Evolutionary conservation across 2,797 vertebrate species (phyloP), one percentile per base, ranked within the genome.

Genomic region (Gymnoscopelus braueri): DNA sequence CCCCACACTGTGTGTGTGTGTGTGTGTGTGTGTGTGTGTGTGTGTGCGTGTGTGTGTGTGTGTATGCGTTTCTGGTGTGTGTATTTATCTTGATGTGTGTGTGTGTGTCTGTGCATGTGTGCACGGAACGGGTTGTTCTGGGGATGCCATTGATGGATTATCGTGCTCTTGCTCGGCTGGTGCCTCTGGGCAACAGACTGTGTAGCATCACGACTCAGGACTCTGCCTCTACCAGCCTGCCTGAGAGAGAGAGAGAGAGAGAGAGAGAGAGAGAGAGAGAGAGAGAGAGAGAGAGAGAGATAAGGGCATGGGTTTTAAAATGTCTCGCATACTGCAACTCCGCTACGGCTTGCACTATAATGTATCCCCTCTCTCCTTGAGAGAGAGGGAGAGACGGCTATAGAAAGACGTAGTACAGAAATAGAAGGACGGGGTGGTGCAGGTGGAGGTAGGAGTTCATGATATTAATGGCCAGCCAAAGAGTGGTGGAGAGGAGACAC

Each of bases 101-200:
- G 0, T 12, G 11, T 14, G 11, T 12, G 11, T 50, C 15, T 61
- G 35, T 52, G 51, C n/a, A 24, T 51, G 69, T 63, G 15, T 63
- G 50, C 47, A 54, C 6, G n/a, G 58, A 65, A 65, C 54, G 60
- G 75, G 71, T 51, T 24, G 15, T 73, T 78, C 53, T 64, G 61
- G 74, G 65, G 74, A 70, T 53, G 78, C 44, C 48, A 68, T 56
- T 73, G 35, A 71, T 50, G 67, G 69, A 69, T 70, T 71, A 63
- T 60, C 35, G 63, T 59, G 59, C 32, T 48, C 63, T 57, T 72
- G 58, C 77, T 72, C 52, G 5, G n/a, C 63, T 54, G 23, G n/a
- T 53, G 12, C 19, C 39, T 3, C 63, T 67, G 24, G 9, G 57
- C 53, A 65, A 64, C 50, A 59, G 57, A 59, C 32, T 48, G 29